Percentiles rank a stretch among this genome's conserved stretches.
Evolutionary conservation across 1,140 invertebrate genomes (phyloP).

Genomic region (Mycetomoellerius zeteki): DNA sequence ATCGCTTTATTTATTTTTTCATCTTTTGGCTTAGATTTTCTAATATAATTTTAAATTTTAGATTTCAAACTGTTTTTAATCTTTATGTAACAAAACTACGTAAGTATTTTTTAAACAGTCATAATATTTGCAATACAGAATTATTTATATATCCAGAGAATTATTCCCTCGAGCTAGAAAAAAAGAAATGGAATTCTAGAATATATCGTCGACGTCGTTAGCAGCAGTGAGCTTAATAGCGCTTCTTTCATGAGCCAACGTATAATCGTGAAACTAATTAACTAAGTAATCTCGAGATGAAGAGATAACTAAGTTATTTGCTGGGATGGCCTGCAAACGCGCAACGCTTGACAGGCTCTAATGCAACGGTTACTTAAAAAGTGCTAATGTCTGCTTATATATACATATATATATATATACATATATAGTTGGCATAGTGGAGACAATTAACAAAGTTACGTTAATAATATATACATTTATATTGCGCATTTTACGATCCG

Average conservation of each 20-base stretch:
- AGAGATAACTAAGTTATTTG: constrained; percentile 60
- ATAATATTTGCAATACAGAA: constrained; percentile 7
- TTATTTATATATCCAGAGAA: not conserved
- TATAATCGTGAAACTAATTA: constrained; percentile 72
- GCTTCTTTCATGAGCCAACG: constrained; percentile 52
- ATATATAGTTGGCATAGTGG: not conserved
- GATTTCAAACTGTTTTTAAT: not conserved
- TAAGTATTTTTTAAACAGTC: not conserved
- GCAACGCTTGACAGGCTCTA: constrained; percentile 42
- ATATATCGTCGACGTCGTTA: constrained; percentile 57
- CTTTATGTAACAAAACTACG: not conserved
- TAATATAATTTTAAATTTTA: not conserved
- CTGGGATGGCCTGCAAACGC: constrained; percentile 46
- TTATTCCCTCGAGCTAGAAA: constrained; percentile 10
- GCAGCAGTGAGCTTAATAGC: constrained; percentile 71
- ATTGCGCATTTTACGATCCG: constrained; percentile 15
- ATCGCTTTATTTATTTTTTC: not conserved
- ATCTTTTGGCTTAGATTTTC: not conserved
- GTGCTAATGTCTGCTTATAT: constrained; percentile 27
- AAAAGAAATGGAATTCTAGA: constrained; percentile 11
- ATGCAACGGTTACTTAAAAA: constrained; percentile 57
- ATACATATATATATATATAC: not conserved
- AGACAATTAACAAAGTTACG: constrained; percentile 43
- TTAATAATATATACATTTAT: constrained; percentile 51
- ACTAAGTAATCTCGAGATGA: constrained; percentile 67